Evolutionary conservation across 2,113 vertebrate genomes (phyloP), one percentile per base, ranked within the genome.

Genomic region (Bothrops jararaca): DNA sequence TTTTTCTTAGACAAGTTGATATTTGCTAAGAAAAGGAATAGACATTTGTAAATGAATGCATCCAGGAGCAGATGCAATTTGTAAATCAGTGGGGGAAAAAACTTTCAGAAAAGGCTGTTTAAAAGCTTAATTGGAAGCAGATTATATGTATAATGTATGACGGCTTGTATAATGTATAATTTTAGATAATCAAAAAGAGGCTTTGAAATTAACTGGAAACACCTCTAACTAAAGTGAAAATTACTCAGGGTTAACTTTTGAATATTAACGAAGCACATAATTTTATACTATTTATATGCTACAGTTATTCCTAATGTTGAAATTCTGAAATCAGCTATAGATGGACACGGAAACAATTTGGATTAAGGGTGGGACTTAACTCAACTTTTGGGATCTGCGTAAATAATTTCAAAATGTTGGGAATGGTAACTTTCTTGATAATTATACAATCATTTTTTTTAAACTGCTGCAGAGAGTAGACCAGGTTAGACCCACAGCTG

Each of bases 151-250:
- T 80, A 80, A 80, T 80, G 74, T 80, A 80, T 80, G 74, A 80
- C 22, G 20, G 34, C 34, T 80, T 80, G 34, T 80, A 42, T 80
- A 80, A 80, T 42, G 34, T 39, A 80, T 80, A 42, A 80, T 80
- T 80, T 80, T 22, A 42, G 34, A 39, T 80, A 42, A 80, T 80
- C 23, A 87, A 87, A 87, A 52, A 87, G 86, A 87, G 86, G 26
- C 26, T 87, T 89, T 92, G 22, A 95, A 95, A 89, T 94, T 50
- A 91, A 0, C 50, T 95, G 85, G 87, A 92, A 96, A 92, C 92
- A n/a, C 60, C 1, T 52, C 54, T 3, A 94, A 54, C 50, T 88
- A 86, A 95, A 22, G 74, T 80, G 74, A 22, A 80, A 42, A 80
- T 80, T 42, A 80, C 74, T 20, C 74, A 80, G 74, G 34, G 34